Base-by-base conservation (phyloP, 2,888 invertebrate species). In the Aplocera efformata region DNA sequence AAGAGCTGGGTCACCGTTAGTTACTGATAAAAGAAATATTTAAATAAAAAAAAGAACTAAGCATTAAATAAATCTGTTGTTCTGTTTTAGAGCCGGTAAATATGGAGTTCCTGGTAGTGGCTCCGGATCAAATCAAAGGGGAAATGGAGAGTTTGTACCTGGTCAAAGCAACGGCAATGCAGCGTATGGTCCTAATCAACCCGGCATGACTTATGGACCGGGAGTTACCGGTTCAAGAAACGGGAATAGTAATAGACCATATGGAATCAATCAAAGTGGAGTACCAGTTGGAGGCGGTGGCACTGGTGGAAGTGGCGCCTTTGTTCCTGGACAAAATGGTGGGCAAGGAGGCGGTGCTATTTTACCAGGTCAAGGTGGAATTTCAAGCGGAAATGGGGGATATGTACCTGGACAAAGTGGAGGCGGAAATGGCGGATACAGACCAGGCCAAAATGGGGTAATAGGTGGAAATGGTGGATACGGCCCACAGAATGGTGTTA, bases 1-100 rank as follows among this genome's bases (percentile, higher is more conserved):
- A 34, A 69, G 52, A 25, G 64, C 66, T 7, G 59, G 48, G 28
- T 51, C 41, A 13, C 26, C 28, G 61, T 65, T 53, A 35, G 66
- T 59, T 46, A 11, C 20, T 11, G 7, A 1, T 9, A 8, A n/a
- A 20, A 4, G 5, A 2, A 17, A 17, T 17, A 17, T 9, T 10
- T 22, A 33, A 30, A 22, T 8, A 10, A 20, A 17, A 17, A 17
- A 3, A 17, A 17, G 2, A 17, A 17, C 5, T 5, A 17, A 2
- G 5, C 13, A 17, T 17, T 17, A 3, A 17, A 17, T 3, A 17
- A 17, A 3, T 30, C 9, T 11, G 22, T 26, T 24, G 10, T 17
- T 21, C 34, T 40, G 26, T 58, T 61, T 38, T 50, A 63, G 62
- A 30, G 31, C 53, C 33, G 28, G 42, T 3, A 42, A 28, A 11